These are phyloP conservation scores for Myiozetetes cayanensis DNA, from an alignment of 2,113 vertebrate species.

Conservation along the genomic window DNA sequence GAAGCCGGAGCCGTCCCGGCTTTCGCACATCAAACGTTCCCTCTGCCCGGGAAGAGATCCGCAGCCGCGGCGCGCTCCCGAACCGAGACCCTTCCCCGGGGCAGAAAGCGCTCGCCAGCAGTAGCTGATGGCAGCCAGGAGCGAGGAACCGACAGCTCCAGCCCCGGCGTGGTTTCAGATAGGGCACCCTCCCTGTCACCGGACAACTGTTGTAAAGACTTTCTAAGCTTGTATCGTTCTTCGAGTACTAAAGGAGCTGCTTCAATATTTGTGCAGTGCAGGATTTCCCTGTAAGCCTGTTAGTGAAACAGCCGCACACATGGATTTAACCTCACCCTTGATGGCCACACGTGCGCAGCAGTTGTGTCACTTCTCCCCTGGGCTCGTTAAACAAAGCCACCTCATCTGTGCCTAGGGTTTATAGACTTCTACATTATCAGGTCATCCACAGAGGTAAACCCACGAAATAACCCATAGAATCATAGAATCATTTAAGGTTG, in stretches of 20 bases:
- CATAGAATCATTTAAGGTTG: background rate
- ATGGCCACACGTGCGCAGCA: background rate
- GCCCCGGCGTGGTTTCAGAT: background rate
- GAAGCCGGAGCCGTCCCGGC: background rate
- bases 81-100: background rate
- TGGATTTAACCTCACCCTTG: background rate
- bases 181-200: background rate
- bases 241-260: background rate
- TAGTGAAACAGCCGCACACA: fast-evolving
- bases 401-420: background rate
- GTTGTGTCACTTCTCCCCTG: background rate
- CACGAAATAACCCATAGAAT: no score
- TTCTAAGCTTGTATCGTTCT: background rate
- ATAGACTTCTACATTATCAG: background rate
- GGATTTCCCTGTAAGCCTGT: background rate
- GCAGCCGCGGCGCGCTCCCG: background rate
- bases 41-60: background rate
- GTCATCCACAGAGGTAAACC: fast-evolving
- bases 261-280: fast-evolving
- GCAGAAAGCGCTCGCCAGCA: background rate
- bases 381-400: background rate
- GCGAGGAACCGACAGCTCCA: background rate
- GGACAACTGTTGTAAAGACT: background rate
- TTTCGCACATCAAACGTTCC: background rate
- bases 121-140: fast-evolving